Conservation (phyloP, 2,113 vertebrate species). For the Zingel zingel region DNA sequence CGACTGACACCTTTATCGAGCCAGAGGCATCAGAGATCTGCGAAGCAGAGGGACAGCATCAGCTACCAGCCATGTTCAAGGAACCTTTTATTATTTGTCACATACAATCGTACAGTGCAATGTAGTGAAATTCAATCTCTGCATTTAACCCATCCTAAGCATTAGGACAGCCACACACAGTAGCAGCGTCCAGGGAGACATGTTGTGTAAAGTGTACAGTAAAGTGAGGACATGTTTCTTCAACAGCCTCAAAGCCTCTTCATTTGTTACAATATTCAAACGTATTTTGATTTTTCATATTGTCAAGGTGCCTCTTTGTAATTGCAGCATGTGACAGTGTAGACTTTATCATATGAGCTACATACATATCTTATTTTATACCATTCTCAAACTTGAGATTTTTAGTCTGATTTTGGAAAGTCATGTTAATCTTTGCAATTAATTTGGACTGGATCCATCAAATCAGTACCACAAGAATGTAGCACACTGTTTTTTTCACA, state of each 20-base stretch:
- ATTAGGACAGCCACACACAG: too few species aligned
- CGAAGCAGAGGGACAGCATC: not conserved
- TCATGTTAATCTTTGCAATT: not conserved
- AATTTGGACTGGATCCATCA: not conserved
- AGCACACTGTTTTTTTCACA: not conserved
- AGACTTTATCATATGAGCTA: not conserved
- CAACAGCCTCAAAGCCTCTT: not conserved
- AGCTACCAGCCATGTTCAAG: not conserved
- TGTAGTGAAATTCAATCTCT: too few species aligned
- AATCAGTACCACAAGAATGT: not conserved
- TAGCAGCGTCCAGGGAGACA: too few species aligned
- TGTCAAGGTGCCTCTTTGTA: not conserved
- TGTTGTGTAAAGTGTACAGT: not conserved
- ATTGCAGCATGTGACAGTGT: not conserved
- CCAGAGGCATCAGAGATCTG: slow-evolving; percentile 86
- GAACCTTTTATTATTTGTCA: too few species aligned
- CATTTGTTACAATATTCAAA: not conserved
- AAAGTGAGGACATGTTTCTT: not conserved
- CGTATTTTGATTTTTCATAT: not conserved
- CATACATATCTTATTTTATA: not conserved
- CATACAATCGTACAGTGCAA: too few species aligned
- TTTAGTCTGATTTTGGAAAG: not conserved
- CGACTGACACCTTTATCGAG: slow-evolving; percentile 74
- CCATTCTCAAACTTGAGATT: not conserved
- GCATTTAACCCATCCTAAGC: too few species aligned